Conservation (phyloP, 2,888 invertebrate species). For the Conomelus anceps region DNA sequence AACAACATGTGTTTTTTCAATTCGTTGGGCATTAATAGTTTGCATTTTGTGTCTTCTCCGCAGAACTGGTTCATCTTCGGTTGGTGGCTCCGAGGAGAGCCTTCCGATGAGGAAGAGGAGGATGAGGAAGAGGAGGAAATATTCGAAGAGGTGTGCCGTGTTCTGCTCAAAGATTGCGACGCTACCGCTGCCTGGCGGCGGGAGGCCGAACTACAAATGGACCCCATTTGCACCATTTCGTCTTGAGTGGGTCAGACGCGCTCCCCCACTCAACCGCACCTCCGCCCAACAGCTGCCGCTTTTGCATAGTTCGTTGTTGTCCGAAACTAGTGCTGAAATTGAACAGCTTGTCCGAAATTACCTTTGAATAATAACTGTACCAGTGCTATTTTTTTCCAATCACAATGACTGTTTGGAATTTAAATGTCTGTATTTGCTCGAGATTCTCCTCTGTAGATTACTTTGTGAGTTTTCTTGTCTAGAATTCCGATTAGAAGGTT, state of each 20-base stretch:
- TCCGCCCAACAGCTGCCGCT: neutral
- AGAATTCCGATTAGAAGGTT: no score
- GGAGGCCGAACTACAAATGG: slow-evolving; percentile 31
- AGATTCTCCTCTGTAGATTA: no score
- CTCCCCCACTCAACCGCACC: neutral
- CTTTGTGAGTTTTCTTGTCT: no score
- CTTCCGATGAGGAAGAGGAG: slow-evolving; percentile 32
- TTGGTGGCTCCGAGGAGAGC: slow-evolving; percentile 35
- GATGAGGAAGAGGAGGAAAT: slow-evolving; percentile 34
- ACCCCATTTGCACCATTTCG: slow-evolving; percentile 32
- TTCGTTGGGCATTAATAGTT: neutral
- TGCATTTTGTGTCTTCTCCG: neutral
- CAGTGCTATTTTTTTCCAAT: neutral
- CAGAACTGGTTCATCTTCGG: slow-evolving; percentile 36
- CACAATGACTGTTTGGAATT: neutral
- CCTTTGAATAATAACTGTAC: neutral
- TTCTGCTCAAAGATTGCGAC: slow-evolving; percentile 23
- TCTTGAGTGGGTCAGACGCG: neutral
- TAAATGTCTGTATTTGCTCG: neutral
- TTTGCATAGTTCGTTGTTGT: neutral
- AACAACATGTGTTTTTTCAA: no score
- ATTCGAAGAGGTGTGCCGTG: slow-evolving; percentile 32
- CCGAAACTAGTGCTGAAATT: neutral
- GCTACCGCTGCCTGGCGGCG: slow-evolving; percentile 28
- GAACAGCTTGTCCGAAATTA: neutral